phyloP scores from a whole-genome alignment of 2,797 vertebrate genomes.

The Notamacropus eugenii region DNA sequence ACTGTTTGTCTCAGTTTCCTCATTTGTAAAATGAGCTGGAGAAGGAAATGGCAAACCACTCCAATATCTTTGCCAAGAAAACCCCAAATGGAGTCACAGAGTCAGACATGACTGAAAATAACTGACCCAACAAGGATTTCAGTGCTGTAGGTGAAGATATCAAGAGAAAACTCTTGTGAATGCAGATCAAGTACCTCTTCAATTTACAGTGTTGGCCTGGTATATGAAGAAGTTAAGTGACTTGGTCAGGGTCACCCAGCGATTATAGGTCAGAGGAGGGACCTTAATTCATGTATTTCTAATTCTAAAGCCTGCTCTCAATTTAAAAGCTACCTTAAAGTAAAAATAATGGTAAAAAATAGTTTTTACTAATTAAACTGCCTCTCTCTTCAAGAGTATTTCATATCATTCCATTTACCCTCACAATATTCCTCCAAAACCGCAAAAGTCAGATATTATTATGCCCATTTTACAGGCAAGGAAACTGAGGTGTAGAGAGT shows the following conservation, averaged over 20 bases:
- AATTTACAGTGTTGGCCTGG: neutral
- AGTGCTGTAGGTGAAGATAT: neutral
- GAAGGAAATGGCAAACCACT: neutral
- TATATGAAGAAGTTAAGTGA: neutral
- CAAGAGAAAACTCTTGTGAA: neutral
- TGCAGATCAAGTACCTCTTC: neutral
- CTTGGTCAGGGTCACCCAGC: neutral
- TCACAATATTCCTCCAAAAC: neutral
- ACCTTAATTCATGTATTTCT: neutral
- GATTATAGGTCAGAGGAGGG: neutral
- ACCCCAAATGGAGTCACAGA: neutral
- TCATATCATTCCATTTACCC: constrained; percentile 3
- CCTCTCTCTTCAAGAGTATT: neutral
- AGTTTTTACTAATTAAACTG: neutral
- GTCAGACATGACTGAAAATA: neutral
- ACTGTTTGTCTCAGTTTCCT: neutral
- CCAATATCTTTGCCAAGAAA: neutral
- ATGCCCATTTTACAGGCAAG: constrained; percentile 7
- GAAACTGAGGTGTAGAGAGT: neutral
- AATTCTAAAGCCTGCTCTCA: neutral
- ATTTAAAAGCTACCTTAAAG: neutral
- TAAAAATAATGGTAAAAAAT: constrained; percentile 29
- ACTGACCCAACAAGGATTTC: neutral
- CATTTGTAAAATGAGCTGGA: neutral
- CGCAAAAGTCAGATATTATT: neutral